Evolutionary conservation across 2,113 vertebrate genomes (phyloP), one percentile per base, ranked within the genome.

Genomic region (Otis tarda): DNA sequence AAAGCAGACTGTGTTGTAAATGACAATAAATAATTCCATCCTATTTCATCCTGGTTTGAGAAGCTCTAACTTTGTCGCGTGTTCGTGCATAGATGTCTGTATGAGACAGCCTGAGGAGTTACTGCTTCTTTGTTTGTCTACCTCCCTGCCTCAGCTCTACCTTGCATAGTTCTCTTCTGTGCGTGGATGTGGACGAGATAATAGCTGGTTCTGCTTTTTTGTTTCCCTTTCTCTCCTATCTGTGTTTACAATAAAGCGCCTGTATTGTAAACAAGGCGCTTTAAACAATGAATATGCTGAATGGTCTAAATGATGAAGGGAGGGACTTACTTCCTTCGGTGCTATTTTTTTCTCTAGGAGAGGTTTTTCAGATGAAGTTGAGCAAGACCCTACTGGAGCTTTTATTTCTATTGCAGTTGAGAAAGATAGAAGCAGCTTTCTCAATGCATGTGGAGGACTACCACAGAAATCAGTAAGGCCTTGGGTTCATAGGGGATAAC

Each of bases 181-280:
- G 47, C 22, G 6, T 52, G 68, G 69, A 83, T 49, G 45, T 76
- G 61, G 49, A 60, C 74, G 87, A 91, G 64, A 49, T 61, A 94
- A 81, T 27, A 67, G 37, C 47, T 59, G 63, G 84, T 95, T 95
- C 89, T 93, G 85, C 78, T 95, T 94, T 95, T 80, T 61, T 93
- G 68, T 96, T 96, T 93, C 91, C 86, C 33, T 90, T 95, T 95
- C 71, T 84, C 56, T 92, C 63, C 74, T 57, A 41, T 70, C 47
- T 87, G 3, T 73, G 75, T 89, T 94, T 95, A 84, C 65, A 93
- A 43, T 49, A 68, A 94, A 89, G 19, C 0, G 10, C 35, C 61
- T 68, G 57, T 64, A 53, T n/a, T 73, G 55, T 74, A 92, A 52
- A n/a, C n/a, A n/a, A n/a, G n/a, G n/a, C n/a, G n/a, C n/a, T n/a